Evolutionary conservation across 2,888 invertebrate species (phyloP).

Genomic region (Charanyca ferruginea): DNA sequence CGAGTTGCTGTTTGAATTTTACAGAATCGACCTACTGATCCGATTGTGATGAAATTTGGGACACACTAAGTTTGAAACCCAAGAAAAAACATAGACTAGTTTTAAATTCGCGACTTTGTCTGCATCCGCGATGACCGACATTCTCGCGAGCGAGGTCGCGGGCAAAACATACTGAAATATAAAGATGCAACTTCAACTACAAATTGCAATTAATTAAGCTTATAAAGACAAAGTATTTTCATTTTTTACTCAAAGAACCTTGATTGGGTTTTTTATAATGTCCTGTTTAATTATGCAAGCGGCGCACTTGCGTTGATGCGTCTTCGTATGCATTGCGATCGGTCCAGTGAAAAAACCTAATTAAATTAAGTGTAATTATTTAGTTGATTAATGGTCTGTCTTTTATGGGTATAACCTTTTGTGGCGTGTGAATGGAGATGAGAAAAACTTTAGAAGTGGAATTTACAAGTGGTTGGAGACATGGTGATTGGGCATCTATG

Average conservation of each 20-base stretch:
- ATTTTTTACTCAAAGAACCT: conserved; percentile 30
- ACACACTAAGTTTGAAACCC: too few relatives aligned
- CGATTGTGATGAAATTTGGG: too few relatives aligned
- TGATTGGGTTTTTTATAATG: conserved; percentile 34
- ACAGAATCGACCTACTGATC: too few relatives aligned
- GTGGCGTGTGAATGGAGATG: background rate
- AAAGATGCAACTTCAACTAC: conserved; percentile 7
- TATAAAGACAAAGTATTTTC: conserved; percentile 19
- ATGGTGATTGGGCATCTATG: too few relatives aligned
- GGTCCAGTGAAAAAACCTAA: conserved; percentile 41
- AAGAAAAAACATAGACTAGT: too few relatives aligned
- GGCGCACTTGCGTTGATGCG: conserved; percentile 15
- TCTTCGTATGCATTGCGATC: conserved; percentile 27
- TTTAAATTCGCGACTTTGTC: too few relatives aligned
- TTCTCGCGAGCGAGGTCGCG: too few relatives aligned
- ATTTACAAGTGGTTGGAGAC: background rate
- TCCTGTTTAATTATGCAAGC: conserved; percentile 45
- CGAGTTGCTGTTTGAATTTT: too few relatives aligned
- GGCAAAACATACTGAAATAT: background rate
- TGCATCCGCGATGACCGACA: too few relatives aligned
- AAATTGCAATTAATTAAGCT: conserved; percentile 52
- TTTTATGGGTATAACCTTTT: conserved; percentile 15
- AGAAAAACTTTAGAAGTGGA: background rate
- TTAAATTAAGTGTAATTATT: conserved; percentile 57
- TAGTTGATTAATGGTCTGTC: conserved; percentile 30